Evolutionary conservation across 2,113 vertebrate species (phyloP), one percentile per base, ranked within the genome.

Genomic region (Rynchops niger): DNA sequence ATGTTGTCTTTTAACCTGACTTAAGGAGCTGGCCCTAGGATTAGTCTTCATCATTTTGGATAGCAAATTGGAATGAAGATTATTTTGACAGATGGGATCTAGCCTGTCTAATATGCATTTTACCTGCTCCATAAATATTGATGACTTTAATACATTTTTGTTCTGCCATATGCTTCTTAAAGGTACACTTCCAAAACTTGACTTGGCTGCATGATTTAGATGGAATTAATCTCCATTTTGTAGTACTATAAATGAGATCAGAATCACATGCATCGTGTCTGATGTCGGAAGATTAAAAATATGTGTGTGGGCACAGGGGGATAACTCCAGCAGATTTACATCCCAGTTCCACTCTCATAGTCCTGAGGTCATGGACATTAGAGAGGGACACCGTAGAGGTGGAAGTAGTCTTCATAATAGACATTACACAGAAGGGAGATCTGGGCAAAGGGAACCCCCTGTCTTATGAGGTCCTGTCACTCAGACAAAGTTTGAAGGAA

Each of bases 101-200:
- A 96, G 89, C 95, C 81, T 95, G 83, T 77, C 95, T 94, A 95
- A 94, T 95, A 93, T 88, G 95, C 85, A 88, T 97, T 89, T 87
- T 97, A 97, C 97, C 97, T 97, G 97, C 90, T 95, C 94, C 90
- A 95, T 95, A 96, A 96, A 97, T 97, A 97, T 97, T 93, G 95
- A 96, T 96, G 88, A 92, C 84, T 96, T 96, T 78, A 95, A 94
- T 97, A 93, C 88, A 90, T 95, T 91, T 94, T 86, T 93, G 82
- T 92, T 93, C 89, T 94, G 74, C 90, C 87, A 90, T 94, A 95
- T 92, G 96, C 62, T 97, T 96, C 94, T 97, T 96, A 94, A 96
- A 96, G 93, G 74, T 97, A 95, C 69, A 95, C 19, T 89, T 96
- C 73, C 91, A 93, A 93, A 96, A 93, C 78, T 90, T 93, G 70